These are phyloP conservation scores for Phrynosoma platyrhinos DNA, from an alignment of 2,113 vertebrate genomes.

Conservation along the genomic window DNA sequence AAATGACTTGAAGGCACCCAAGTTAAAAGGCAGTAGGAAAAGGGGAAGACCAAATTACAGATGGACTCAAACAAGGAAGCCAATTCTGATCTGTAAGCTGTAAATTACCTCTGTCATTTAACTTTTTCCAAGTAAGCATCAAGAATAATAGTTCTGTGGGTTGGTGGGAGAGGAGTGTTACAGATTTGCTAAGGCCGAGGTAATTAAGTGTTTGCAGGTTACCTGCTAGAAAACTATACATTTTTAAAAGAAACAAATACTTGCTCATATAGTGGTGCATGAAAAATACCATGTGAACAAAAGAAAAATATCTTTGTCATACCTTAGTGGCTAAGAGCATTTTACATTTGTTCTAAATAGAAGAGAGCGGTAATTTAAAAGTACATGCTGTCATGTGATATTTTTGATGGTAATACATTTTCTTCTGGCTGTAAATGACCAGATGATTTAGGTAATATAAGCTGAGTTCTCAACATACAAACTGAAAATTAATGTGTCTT, in stretches of 20 bases:
- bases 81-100: too few relatives aligned
- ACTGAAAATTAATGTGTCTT: constrained; percentile 26
- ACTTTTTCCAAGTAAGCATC: not conserved
- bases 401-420: constrained; percentile 22
- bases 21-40: too few relatives aligned
- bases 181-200: not conserved
- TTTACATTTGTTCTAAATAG: not conserved
- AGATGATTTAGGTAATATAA: constrained; percentile 9
- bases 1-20: too few relatives aligned
- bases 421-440: not conserved
- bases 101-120: not conserved
- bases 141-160: not conserved
- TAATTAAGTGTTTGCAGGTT: not conserved
- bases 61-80: too few relatives aligned
- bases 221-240: not conserved
- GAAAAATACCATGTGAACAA: not conserved
- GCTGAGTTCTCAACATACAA: not conserved
- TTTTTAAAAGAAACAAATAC: not conserved
- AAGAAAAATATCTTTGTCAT: too few relatives aligned
- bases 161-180: not conserved
- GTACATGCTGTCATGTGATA: not conserved
- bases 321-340: not conserved
- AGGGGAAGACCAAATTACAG: too few relatives aligned
- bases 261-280: not conserved
- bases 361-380: not conserved